These are phyloP conservation scores for Chrysemys picta DNA, from an alignment of 2,113 vertebrate genomes.

Conservation along the genomic window DNA sequence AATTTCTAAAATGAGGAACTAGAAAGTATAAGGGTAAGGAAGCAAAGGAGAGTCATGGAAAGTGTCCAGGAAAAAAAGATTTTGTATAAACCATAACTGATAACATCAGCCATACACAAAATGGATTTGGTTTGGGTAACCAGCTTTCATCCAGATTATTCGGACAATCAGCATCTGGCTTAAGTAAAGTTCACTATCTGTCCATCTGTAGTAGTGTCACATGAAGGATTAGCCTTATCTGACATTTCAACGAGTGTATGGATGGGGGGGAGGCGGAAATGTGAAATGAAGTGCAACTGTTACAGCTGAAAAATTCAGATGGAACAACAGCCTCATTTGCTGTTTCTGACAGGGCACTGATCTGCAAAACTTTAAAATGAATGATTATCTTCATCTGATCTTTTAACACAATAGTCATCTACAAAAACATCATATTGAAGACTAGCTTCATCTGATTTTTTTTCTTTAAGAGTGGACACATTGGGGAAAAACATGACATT, in stretches of 20 bases:
- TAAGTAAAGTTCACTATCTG: slow-evolving; percentile 55
- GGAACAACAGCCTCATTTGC: not conserved
- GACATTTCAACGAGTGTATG: slow-evolving; percentile 69
- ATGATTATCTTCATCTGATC: not conserved
- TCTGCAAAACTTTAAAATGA: not conserved
- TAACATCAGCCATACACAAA: slow-evolving; percentile 62
- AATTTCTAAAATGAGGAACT: not conserved
- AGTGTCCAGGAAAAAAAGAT: slow-evolving; percentile 23
- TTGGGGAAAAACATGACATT: not conserved
- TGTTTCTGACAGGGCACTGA: not conserved
- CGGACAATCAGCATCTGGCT: slow-evolving; percentile 65
- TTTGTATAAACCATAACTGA: slow-evolving; percentile 20
- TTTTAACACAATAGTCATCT: not conserved
- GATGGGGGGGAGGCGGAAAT: not conserved
- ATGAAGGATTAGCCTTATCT: slow-evolving; percentile 74
- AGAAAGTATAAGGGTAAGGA: not conserved
- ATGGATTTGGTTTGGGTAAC: slow-evolving; percentile 71
- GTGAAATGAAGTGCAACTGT: slow-evolving; percentile 10
- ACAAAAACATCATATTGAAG: not conserved
- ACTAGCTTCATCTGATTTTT: not conserved
- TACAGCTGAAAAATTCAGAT: slow-evolving; percentile 9
- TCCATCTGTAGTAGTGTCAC: slow-evolving; percentile 68
- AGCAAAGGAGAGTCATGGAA: not conserved
- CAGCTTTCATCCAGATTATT: slow-evolving; percentile 74
- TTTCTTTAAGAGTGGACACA: not conserved